These are phyloP conservation scores for Holacanthella duospinosa DNA, from an alignment of 2,888 invertebrate species.

Conservation along the genomic window DNA sequence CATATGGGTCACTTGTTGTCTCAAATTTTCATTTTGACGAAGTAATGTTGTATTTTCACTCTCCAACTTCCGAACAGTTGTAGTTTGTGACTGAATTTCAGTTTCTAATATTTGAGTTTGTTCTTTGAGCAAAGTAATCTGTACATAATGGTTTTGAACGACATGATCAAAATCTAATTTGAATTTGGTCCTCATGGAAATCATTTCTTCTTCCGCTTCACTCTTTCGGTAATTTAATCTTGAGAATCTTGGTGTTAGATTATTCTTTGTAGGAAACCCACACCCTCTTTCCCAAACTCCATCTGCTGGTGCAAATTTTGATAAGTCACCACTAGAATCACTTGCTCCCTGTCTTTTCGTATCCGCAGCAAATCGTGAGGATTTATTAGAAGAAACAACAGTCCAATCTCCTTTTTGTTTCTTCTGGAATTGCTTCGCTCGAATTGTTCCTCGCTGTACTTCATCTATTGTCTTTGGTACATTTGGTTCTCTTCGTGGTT, in stretches of 20 bases:
- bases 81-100: conserved; percentile 19
- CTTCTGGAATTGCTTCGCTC: conserved; percentile 48
- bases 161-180: conserved; percentile 26
- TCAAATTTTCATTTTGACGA: conserved; percentile 26
- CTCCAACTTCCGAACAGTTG: conserved; percentile 22
- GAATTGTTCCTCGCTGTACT: conserved; percentile 78
- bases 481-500: conserved; percentile 70
- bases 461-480: conserved; percentile 91
- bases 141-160: conserved; percentile 17
- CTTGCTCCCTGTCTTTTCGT: no score
- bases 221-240: no score
- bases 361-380: conserved; percentile 25
- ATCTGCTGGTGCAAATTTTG: conserved; percentile 8
- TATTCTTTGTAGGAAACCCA: no score
- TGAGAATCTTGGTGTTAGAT: no score
- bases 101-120: conserved; percentile 25
- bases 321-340: not conserved
- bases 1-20: conserved; percentile 17
- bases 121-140: conserved; percentile 22
- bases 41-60: conserved; percentile 22
- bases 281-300: not conserved
- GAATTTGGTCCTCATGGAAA: conserved; percentile 17
- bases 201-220: conserved; percentile 27
- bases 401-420: conserved; percentile 42
- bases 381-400: conserved; percentile 38